A percentile compares a stretch with the other conserved stretches of the same genome.
Evolutionary conservation across 2,797 vertebrate genomes (phyloP).

Genomic region (Passerculus sandwichensis): DNA sequence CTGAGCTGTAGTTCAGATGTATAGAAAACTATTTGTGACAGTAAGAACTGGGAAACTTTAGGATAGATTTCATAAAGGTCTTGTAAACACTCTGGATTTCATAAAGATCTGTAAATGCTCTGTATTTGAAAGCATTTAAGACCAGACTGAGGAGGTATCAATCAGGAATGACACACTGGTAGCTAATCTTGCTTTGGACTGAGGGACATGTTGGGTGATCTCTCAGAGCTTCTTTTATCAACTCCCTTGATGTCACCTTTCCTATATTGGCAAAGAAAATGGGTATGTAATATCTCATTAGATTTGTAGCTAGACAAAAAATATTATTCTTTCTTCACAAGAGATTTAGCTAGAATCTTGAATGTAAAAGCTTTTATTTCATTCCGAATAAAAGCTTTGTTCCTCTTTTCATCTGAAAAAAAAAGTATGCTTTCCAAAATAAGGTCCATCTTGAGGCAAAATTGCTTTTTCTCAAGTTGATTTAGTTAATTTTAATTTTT

Average conservation of each 20-base stretch:
- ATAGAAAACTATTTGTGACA: neutral
- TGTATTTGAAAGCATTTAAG: neutral
- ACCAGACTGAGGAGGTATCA: neutral
- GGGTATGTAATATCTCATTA: neutral
- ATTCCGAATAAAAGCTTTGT: neutral
- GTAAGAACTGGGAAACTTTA: neutral
- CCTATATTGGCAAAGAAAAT: neutral
- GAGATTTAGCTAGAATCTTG: neutral
- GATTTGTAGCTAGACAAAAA: neutral
- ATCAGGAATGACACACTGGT: neutral
- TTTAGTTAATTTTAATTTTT: slow-evolving; percentile 20
- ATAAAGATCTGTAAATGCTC: neutral
- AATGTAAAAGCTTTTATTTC: slow-evolving; percentile 21
- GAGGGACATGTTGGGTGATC: neutral
- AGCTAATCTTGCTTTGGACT: neutral
- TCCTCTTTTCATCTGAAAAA: slow-evolving; percentile 50
- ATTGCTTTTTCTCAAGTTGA: neutral
- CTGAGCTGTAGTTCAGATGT: neutral
- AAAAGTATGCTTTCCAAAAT: neutral
- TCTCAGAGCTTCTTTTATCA: neutral
- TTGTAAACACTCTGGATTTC: neutral
- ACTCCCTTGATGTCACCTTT: neutral
- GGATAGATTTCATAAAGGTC: neutral
- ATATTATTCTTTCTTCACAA: neutral
- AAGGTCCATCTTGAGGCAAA: slow-evolving; percentile 22